Evolutionary conservation across 2,888 invertebrate species (phyloP), one percentile per base, ranked within the genome.

Genomic region (Diadegma fenestrale): DNA sequence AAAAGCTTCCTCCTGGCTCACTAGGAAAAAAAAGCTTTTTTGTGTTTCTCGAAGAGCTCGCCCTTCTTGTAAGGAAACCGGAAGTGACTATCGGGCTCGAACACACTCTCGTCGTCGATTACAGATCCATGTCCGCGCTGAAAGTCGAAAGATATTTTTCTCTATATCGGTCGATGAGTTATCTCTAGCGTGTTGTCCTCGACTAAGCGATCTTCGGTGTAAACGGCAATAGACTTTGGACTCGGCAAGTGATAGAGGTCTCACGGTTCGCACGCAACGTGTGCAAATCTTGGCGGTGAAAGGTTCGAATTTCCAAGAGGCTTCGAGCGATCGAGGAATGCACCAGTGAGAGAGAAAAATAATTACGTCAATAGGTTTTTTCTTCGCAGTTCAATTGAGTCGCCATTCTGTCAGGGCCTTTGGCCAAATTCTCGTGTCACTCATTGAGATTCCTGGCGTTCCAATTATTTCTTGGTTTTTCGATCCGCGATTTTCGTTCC

Each of bases 201-300:
- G 51, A 19, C 81, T 33, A 66, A 80, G 51, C 73, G 61, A 69
- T 79, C 66, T 54, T 66, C 17, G 48, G 41, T 68, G 66, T 61
- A 54, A 73, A 45, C 54, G 51, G 19, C 48, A 54, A 58, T 78
- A 41, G 19, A 10, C 63, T 43, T 30, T 30, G 63, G 64, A 63
- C 48, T 63, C 64, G 37, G 19, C 30, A 51, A n/a, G 51, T 54
- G 64, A 75, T 66, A 76, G 77, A 73, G 73, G 81, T 85, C 77
- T 80, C 33, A 63, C 76, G 66, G 64, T 80, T 83, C 69, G 76
- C 85, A 83, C 85, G 76, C 80, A 80, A 83, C 85, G 76, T 51
- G 76, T 77, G 71, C 84, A 80, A 83, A 80, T 80, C 73, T 51
- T 80, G 48, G 54, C 85, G 83, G 79, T 85, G 85, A 85, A 85